Evolutionary conservation across 1,140 invertebrate genomes (phyloP), one percentile per base, ranked within the genome.

Genomic region (Lasaia peninsularis): DNA sequence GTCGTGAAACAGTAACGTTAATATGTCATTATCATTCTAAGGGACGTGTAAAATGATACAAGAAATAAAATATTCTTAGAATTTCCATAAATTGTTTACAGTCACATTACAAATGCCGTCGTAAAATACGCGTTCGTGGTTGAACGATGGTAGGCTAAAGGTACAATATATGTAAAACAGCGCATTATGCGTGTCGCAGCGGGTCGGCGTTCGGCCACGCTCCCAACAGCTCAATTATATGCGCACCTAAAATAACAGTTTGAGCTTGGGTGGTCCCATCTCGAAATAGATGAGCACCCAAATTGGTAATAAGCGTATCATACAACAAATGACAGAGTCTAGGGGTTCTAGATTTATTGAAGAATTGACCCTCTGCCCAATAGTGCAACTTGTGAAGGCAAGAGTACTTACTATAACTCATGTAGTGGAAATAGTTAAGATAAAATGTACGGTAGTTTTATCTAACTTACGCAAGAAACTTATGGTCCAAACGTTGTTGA

Each of bases 221-320:
- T 70, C 62, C 73, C 72, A 70, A 86, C 82, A 73, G 69, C 80
- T 85, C 80, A 84, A 87, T 87, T 84, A 86, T 79, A 71, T 55
- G 53, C 65, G 72, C 71, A 73, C 81, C 81, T 82, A 84, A 87
- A 87, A 85, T 87, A 87, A 81, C 80, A 75, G 60, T 56, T 66
- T 37, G 56, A 65, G 52, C 67, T 57, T 79, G 76, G 81, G 83
- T 87, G 83, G 83, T 87, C 83, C 61, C 52, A 69, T 68, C 73
- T 75, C 62, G 64, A 78, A 83, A 85, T 85, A 81, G 80, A 44
- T 55, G 34, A 37, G 21, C 28, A 2, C 21, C 34, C 14, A 52
- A 32, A 37, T 44, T n/a, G 44, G 12, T 28, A 40, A 55, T 44
- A 44, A 37, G 40, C 24, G 32, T 28, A 52, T 33, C 50, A 33